Conservation (phyloP, 1,140 invertebrate species). For the Heterodera schachtii region DNA sequence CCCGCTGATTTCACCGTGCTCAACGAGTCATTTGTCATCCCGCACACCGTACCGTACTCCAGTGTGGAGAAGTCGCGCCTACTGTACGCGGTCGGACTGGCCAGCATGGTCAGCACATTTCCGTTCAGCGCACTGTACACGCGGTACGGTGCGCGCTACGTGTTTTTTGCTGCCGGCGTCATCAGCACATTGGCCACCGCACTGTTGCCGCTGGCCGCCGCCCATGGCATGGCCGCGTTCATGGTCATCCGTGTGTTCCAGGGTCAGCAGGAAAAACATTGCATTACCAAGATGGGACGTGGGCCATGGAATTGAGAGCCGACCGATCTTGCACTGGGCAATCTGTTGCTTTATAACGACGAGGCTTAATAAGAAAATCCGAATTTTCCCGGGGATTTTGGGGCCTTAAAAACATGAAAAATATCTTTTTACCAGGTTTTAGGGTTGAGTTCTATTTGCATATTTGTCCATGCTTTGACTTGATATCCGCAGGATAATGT, state of each 20-base stretch:
- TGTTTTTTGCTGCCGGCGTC: constrained; percentile 44
- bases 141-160: constrained; percentile 41
- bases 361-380: too few relatives aligned
- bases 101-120: constrained; percentile 42
- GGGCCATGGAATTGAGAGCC: too few relatives aligned
- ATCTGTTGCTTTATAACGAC: too few relatives aligned
- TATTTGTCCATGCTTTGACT: too few relatives aligned
- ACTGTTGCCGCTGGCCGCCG: constrained; percentile 37
- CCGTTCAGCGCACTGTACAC: constrained; percentile 47
- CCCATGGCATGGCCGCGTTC: constrained; percentile 34
- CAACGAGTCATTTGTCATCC: constrained; percentile 22
- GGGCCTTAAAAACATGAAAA: too few relatives aligned
- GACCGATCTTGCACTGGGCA: too few relatives aligned
- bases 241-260: constrained; percentile 37
- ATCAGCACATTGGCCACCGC: constrained; percentile 38
- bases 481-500: too few relatives aligned
- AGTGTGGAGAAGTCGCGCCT: constrained; percentile 6
- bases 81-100: constrained; percentile 30
- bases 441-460: too few relatives aligned
- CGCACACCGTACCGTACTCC: constrained; percentile 5
- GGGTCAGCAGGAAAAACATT: neutral
- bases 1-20: constrained; percentile 32
- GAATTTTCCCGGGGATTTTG: too few relatives aligned
- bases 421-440: too few relatives aligned
- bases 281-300: too few relatives aligned